phyloP scores from a whole-genome alignment of 2,797 vertebrate genomes.

The Acrossocheilus fasciatus region DNA sequence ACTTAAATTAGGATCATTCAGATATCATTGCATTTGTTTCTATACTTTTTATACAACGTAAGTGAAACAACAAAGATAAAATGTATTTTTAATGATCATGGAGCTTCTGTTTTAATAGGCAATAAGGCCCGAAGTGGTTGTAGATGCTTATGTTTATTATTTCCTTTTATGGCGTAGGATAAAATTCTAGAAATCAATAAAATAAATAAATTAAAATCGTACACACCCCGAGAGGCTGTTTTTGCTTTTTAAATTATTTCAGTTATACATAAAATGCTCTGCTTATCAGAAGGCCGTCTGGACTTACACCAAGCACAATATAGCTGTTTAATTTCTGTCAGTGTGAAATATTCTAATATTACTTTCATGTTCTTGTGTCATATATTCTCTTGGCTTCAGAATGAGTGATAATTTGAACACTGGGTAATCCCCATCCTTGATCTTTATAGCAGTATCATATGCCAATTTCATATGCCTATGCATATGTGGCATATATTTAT shows the following conservation, averaged over 20 bases:
- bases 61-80: not conserved
- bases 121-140: not conserved
- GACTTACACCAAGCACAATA: not conserved
- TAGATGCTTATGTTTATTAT: slow-evolving; percentile 7
- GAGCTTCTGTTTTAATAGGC: not conserved
- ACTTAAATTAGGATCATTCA: not conserved
- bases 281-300: not conserved
- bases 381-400: not conserved
- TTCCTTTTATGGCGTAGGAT: not conserved
- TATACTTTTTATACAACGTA: not conserved
- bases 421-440: slow-evolving; percentile 20
- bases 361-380: not conserved
- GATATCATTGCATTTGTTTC: not conserved
- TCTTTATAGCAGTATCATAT: not conserved
- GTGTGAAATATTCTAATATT: slow-evolving; percentile 2
- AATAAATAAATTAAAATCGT: not conserved
- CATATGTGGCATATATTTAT: not conserved
- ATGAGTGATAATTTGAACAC: slow-evolving; percentile 6
- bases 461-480: not conserved
- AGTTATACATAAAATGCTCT: not conserved
- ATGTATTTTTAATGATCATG: not conserved
- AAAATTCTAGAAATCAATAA: not conserved
- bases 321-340: not conserved
- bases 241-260: not conserved
- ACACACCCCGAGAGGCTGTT: not conserved